Conservation (phyloP, 2,113 vertebrate species). For the Alouatta palliata region DNA sequence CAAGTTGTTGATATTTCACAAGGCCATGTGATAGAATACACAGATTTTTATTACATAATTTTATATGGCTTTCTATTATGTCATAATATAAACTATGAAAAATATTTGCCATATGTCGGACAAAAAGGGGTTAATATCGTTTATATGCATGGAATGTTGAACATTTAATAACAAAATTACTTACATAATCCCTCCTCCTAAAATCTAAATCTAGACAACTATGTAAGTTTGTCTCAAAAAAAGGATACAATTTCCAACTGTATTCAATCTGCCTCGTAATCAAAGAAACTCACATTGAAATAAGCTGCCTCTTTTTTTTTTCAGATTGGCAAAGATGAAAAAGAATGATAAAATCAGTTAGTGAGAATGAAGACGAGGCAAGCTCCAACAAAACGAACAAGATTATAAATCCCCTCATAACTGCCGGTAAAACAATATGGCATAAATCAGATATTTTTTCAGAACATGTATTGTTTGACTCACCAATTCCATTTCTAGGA, state of each 20-base stretch:
- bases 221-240: not conserved
- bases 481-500: not conserved
- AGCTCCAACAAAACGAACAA: not conserved
- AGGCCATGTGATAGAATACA: not conserved
- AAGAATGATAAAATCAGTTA: not conserved
- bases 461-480: not conserved
- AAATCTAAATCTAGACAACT: conserved; percentile 23
- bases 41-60: not conserved
- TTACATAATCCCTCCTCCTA: not conserved
- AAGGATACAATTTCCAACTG: not conserved
- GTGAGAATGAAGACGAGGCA: not conserved
- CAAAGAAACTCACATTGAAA: conserved; percentile 8
- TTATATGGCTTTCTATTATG: not conserved
- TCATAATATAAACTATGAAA: not conserved
- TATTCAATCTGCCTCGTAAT: not conserved
- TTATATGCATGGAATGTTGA: not conserved
- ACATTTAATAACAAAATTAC: conserved; percentile 26
- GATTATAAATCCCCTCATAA: not conserved
- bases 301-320: not conserved
- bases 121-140: conserved; percentile 10
- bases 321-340: conserved; percentile 7
- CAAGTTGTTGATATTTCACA: not conserved
- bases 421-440: not conserved
- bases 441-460: not conserved
- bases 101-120: not conserved